A percentile compares a stretch with the other conserved stretches of the same genome.
Conservation (phyloP, 1,140 invertebrate species). For the Procambarus virginalis region DNA sequence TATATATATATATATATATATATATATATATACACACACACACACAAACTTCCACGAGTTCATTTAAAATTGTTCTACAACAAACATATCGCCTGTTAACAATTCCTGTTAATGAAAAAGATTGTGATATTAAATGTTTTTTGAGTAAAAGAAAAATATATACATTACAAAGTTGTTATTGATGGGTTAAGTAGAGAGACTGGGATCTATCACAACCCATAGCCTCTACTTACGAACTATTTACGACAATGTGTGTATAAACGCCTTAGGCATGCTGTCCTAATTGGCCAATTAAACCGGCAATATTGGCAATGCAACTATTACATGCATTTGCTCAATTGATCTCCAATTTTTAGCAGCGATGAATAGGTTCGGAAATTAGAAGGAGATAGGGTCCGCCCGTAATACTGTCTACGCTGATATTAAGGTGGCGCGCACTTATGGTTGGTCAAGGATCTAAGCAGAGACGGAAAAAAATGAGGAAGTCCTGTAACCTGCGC, state of each 20-base stretch:
- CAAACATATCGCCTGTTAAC: too few relatives aligned
- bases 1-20: slow-evolving; percentile 1
- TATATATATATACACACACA: background rate
- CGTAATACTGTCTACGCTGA: background rate
- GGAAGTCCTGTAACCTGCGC: too few relatives aligned
- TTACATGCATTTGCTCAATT: slow-evolving; percentile 8
- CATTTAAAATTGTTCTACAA: too few relatives aligned
- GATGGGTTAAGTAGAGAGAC: background rate
- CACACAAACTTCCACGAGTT: too few relatives aligned
- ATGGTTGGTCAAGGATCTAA: too few relatives aligned
- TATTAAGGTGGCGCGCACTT: background rate
- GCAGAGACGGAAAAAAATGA: too few relatives aligned
- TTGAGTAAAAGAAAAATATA: too few relatives aligned
- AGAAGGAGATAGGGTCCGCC: background rate
- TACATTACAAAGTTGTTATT: background rate
- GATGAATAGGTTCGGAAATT: background rate
- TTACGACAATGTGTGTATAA: background rate
- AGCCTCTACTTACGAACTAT: background rate
- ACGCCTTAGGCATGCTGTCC: background rate
- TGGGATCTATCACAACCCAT: background rate
- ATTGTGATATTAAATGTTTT: too few relatives aligned
- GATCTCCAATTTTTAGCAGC: background rate
- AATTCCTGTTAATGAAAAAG: too few relatives aligned
- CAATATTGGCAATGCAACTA: slow-evolving; percentile 8
- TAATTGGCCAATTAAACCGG: background rate